phyloP scores from a whole-genome alignment of 1,140 invertebrate genomes.

The Lepidurus apus region DNA sequence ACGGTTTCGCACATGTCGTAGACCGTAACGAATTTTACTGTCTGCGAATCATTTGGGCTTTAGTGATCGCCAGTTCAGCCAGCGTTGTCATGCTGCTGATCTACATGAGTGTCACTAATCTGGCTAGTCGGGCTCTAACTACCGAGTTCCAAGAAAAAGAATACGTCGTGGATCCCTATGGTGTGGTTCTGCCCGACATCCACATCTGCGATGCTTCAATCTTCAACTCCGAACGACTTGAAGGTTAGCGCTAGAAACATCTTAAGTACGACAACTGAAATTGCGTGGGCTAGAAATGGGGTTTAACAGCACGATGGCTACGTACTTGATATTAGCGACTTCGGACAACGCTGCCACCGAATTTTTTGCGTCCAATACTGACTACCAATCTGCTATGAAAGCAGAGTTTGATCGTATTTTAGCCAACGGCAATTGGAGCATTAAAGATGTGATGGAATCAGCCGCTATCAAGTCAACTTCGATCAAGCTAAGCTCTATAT shows the following conservation, averaged over 20 bases:
- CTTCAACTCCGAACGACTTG: not conserved
- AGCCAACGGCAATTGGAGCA: not conserved
- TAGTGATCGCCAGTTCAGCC: not conserved
- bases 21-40: not conserved
- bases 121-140: not conserved
- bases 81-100: not conserved
- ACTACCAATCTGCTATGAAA: not conserved
- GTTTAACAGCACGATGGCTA: conserved; percentile 10
- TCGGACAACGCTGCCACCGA: not conserved
- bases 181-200: not conserved
- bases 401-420: not conserved
- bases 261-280: not conserved
- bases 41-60: not conserved
- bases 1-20: not conserved
- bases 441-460: not conserved
- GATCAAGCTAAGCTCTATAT: not conserved
- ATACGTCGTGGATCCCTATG: not conserved
- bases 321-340: not conserved
- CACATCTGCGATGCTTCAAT: not conserved
- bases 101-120: not conserved
- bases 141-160: not conserved
- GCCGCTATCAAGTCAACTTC: not conserved
- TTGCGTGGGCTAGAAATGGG: not conserved
- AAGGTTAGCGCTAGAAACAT: not conserved
- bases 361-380: not conserved